Evolutionary conservation across 2,888 invertebrate species (phyloP).

Genomic region (Lamellibrachia satsuma): DNA sequence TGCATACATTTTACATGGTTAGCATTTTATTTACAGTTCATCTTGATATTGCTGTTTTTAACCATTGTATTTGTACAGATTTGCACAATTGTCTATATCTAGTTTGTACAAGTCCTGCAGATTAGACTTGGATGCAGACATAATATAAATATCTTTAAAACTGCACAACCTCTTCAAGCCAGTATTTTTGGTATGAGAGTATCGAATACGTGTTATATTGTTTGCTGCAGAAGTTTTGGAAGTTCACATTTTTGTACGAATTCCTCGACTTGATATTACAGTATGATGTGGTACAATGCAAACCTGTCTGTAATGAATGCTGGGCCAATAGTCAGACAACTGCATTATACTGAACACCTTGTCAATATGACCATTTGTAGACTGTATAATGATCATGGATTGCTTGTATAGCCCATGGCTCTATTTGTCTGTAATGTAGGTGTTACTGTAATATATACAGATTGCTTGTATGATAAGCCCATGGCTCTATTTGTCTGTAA

Average conservation of each 20-base stretch:
- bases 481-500: neutral
- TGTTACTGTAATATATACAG: neutral
- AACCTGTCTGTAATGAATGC: neutral
- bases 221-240: neutral
- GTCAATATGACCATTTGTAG: neutral
- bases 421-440: neutral
- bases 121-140: neutral
- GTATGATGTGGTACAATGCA: neutral
- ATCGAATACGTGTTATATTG: neutral
- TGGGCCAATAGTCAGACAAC: neutral
- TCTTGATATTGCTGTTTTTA: neutral
- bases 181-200: neutral
- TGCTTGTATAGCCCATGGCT: neutral
- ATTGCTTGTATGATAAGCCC: neutral
- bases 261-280: neutral
- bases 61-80: neutral
- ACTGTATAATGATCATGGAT: neutral
- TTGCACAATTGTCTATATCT: neutral
- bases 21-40: neutral
- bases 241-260: neutral
- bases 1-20: neutral
- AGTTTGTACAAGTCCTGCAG: neutral
- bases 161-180: neutral
- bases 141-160: neutral
- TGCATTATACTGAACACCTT: neutral